Base-by-base conservation (phyloP, 1,140 invertebrate genomes). In the Physella acuta region DNA sequence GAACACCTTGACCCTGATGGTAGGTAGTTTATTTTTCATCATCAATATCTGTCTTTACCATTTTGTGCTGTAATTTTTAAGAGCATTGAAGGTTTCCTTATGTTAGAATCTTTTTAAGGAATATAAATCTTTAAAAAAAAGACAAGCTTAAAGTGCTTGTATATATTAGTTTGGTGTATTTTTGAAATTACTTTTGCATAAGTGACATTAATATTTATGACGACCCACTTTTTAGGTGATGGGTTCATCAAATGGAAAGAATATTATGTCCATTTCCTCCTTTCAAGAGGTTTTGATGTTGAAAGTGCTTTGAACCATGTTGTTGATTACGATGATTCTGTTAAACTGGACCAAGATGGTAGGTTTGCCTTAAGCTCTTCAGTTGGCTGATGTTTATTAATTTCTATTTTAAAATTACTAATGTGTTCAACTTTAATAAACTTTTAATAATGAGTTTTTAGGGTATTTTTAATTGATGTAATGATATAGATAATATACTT, bases 261-360 rank as follows among this genome's bases (percentile, higher is more conserved):
- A 78, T 93, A 93, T 79, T 90, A 92, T 77, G 82, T 87, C 0
- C 89, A 90, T 77, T 93, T 92, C 79, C 78, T 93, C 36, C 85
- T 89, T 68, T 87, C 88, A 61, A 88, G 91, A 66, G 91, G 91
- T 16, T 88, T 92, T 75, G 87, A 88, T 16, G 86, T 89, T 59
- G 87, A 87, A 2, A 90, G 89, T 72, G 89, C 91, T 4, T 85
- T 86, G 66, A 88, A 89, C 49, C 90, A 92, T 73, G 84, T 89
- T 66, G 87, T 90, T 76, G 90, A 90, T 72, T 88, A 89, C 87
- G 80, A 87, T 81, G 80, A 85, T 20, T 34, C 31, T n/a, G 79
- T 89, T 70, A 71, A 76, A 24, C 49, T 81, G 66, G 75, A 79
- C 69, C 69, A 76, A 68, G 65, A 75, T 56, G 77, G 82, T 80